Evolutionary conservation across 1,140 invertebrate genomes (phyloP), one percentile per base, ranked within the genome.

Genomic region (Drosophila varians): DNA sequence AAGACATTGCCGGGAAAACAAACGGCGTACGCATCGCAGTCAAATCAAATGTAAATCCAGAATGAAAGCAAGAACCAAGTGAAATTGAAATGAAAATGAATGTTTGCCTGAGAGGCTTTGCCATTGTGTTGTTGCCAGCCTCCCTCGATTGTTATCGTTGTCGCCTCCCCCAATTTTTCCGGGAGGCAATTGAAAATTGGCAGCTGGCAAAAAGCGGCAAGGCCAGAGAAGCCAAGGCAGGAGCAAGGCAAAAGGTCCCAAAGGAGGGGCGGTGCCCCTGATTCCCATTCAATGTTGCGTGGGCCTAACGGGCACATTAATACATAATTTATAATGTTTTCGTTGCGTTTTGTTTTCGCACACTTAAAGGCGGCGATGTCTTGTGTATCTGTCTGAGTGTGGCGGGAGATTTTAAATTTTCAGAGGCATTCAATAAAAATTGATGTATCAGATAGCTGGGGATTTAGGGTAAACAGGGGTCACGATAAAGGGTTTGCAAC

Each of bases 271-370:
- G 38, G 8, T 1, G 18, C 38, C 16, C 34, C 38, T 4, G 58
- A 40, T 36, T 31, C 46, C 21, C 16, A 42, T 60, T 28, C 69
- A 47, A 49, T 58, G 47, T 51, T 53, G 57, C 64, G 47, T 61
- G 45, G 72, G 82, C 64, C 82, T 66, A 87, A 82, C 77, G 70
- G 82, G 77, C 82, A 87, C 82, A 87, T 87, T 87, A 87, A 87
- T 87, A 87, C 82, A 87, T 87, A 87, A 87, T 87, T 87, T 87
- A 87, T 87, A 88, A 87, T 87, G 82, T 87, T 87, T 87, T 87
- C 79, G 86, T 87, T 74, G 60, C 48, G 56, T 80, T 80, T 56
- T 83, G 58, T 83, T 75, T 74, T 65, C 16, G 47, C 53, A 19
- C 64, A 62, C 56, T 69, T 47, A 61, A 68, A 69, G 62, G 25